Percentiles rank a stretch among this genome's conserved stretches.
phyloP scores from a whole-genome alignment of 2,888 invertebrate genomes.

The Orthosia gracilis region DNA sequence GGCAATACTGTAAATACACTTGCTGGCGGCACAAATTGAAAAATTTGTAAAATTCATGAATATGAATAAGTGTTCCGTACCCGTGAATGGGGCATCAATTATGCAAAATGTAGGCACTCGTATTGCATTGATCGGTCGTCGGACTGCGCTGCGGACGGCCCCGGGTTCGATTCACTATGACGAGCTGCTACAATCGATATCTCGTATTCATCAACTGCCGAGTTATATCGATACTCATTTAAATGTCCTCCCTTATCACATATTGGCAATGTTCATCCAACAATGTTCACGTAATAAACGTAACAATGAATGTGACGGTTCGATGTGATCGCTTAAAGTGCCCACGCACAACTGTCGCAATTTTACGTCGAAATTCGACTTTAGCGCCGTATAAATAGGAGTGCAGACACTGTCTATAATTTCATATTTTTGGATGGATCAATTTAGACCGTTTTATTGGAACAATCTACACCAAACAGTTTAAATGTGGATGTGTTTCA shows the following conservation, averaged over 20 bases:
- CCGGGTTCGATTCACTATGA: constrained; percentile 75
- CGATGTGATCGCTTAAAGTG: constrained; percentile 67
- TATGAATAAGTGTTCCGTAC: constrained; percentile 88
- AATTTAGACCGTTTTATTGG: constrained; percentile 65
- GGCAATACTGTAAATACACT: constrained; percentile 86
- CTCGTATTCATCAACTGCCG: constrained; percentile 69
- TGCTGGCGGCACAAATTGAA: constrained; percentile 87
- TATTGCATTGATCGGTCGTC: constrained; percentile 83
- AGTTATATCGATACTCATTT: constrained; percentile 73
- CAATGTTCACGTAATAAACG: constrained; percentile 75
- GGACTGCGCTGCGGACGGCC: constrained; percentile 70
- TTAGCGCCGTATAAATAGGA: constrained; percentile 60
- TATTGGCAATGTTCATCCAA: constrained; percentile 74
- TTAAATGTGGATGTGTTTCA: constrained; percentile 64
- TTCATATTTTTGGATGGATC: constrained; percentile 66
- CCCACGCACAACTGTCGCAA: constrained; percentile 52
- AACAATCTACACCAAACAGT: constrained; percentile 63
- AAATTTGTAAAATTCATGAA: constrained; percentile 90
- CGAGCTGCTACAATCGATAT: constrained; percentile 70
- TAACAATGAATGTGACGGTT: constrained; percentile 74
- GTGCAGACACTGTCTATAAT: constrained; percentile 38
- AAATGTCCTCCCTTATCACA: constrained; percentile 73
- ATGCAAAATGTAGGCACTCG: constrained; percentile 85
- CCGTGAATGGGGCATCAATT: constrained; percentile 89
- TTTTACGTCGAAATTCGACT: constrained; percentile 58